Evolutionary conservation across 2,797 vertebrate genomes (phyloP), one percentile per base, ranked within the genome.

Genomic region (Pogonophryne albipinna): DNA sequence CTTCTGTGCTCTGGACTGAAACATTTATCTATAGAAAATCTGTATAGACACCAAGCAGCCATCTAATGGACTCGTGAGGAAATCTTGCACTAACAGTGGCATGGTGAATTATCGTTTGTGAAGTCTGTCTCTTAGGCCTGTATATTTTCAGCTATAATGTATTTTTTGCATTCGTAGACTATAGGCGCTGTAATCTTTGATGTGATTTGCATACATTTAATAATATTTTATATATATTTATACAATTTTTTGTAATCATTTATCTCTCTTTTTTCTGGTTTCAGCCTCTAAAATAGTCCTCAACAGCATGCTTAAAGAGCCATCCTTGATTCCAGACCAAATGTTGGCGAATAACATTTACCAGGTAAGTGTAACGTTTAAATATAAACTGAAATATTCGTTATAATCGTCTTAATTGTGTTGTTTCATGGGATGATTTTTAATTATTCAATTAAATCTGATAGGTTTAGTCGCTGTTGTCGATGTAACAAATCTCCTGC

Each of bases 291-390:
- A 99, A 95, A 93, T 94, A 44, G 87, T 97, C 77, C 92, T 99
- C 90, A 99, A 94, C 92, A 95, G 95, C 93, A 97, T 99, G 98
- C 94, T 99, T 3, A 96, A 97, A 85, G 97, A 99, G 90, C 97
- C 98, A 59, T 96, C 96, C 64, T 94, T 96, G 91, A 99, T 99
- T 92, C 95, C 97, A 81, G 97, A 99, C 94, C 95, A 94, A 90
- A 92, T 95, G 88, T 92, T 99, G 91, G 96, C 97, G 89, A 96
- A 94, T 80, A 96, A 99, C 91, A 90, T 99, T 84, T 96, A 97
- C 93, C 97, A 99, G 94, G 98, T 99, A 96, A 79, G 74, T 88
- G 87, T 90, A 92, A 11, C n/a, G 38, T 58, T 44, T 65, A 1
- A 12, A 47, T 67, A 49, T 23, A 9, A 68, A 17, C 2, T 17